These are phyloP conservation scores for Elanoides forficatus DNA, from an alignment of 2,113 vertebrate genomes.

Conservation along the genomic window DNA sequence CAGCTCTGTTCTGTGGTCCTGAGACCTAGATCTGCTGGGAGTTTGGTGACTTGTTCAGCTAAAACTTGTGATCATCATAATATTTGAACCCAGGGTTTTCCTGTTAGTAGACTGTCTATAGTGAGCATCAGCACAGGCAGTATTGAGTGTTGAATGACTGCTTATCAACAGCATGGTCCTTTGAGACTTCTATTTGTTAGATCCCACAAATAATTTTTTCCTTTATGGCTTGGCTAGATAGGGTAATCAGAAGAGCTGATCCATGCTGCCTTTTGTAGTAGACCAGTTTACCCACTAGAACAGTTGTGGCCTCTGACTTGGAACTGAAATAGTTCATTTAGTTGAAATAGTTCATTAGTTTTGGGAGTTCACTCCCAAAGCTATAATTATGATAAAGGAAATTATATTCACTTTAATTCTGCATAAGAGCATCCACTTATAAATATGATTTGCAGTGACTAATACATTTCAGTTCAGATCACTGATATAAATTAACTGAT, in stretches of 20 bases:
- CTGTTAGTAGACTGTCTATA: background rate
- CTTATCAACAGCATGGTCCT: rapidly evolving
- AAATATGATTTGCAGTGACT: background rate
- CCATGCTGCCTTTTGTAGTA: background rate
- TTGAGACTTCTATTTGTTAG: no score
- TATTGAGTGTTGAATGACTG: background rate
- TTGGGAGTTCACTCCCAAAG: background rate
- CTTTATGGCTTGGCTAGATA: background rate
- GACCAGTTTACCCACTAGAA: background rate
- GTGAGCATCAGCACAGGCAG: background rate
- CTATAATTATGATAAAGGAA: background rate
- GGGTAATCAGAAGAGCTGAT: background rate
- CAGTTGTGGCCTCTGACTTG: background rate
- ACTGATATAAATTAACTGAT: background rate
- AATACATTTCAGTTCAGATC: background rate
- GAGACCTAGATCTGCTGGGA: background rate
- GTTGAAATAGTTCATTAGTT: no score
- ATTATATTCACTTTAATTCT: background rate
- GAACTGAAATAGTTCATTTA: background rate
- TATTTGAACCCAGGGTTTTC: background rate
- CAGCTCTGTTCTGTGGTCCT: background rate
- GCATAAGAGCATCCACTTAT: background rate
- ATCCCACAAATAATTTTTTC: background rate
- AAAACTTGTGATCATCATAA: rapidly evolving
- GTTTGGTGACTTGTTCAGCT: background rate